A percentile compares a stretch with the other conserved stretches of the same genome.
phyloP scores from a whole-genome alignment of 2,113 vertebrate genomes.

The Phylloscopus trochiloides region DNA sequence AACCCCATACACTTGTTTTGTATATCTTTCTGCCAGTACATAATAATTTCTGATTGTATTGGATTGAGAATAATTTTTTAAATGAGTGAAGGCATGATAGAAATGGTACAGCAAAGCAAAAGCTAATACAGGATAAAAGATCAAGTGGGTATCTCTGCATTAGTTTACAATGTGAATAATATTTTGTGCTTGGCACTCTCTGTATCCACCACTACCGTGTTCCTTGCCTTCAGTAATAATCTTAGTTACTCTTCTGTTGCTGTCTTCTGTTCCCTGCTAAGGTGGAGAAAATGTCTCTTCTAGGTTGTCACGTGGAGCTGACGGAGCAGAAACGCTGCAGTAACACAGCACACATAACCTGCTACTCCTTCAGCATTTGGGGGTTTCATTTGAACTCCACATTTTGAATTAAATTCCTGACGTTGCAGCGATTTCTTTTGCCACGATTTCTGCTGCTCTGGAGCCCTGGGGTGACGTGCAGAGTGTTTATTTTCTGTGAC shows the following conservation, averaged over 20 bases:
- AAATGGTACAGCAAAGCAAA: neutral
- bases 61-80: neutral
- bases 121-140: neutral
- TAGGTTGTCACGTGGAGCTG: neutral
- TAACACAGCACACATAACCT: neutral
- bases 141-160: neutral
- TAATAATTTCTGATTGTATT: neutral
- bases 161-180: neutral
- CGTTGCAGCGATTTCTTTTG: neutral
- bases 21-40: neutral
- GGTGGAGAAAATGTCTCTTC: neutral
- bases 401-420: neutral
- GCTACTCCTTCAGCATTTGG: neutral
- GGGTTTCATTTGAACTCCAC: neutral
- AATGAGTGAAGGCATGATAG: neutral
- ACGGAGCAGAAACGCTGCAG: neutral
- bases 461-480: neutral
- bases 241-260: neutral
- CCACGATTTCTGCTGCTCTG: neutral
- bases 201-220: neutral
- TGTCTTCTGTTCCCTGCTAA: neutral
- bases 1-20: neutral
- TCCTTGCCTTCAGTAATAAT: neutral
- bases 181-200: neutral
- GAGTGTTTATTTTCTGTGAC: neutral